Conservation (phyloP, 2,113 vertebrate genomes). For the Tyrannus savana region DNA sequence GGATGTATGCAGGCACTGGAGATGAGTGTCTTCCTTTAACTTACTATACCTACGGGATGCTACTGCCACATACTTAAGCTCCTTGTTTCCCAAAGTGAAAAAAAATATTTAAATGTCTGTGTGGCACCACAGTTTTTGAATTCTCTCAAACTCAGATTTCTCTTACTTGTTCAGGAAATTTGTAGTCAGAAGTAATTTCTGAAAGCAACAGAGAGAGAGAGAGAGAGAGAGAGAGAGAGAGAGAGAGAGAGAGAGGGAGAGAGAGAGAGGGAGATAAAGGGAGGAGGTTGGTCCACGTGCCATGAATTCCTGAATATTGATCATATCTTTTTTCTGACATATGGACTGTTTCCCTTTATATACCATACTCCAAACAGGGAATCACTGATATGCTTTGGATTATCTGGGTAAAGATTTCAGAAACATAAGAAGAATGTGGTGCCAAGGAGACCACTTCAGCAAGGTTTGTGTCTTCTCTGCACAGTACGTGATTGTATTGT, state of each 20-base stretch:
- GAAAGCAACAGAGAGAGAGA: not conserved
- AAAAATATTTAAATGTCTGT: not conserved
- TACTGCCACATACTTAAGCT: not conserved
- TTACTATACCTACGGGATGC: not conserved
- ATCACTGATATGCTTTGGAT: not conserved
- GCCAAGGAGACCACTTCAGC: not conserved
- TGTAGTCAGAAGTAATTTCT: not conserved
- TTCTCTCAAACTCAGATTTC: not conserved
- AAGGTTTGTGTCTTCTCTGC: not conserved
- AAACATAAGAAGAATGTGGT: not conserved
- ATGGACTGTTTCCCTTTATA: not conserved
- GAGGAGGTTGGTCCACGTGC: not conserved
- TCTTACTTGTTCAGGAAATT: not conserved
- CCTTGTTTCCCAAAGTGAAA: not conserved
- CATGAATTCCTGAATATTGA: not conserved
- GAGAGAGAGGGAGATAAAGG: not conserved
- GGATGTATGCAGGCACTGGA: not conserved
- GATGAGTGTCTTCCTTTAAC: not conserved
- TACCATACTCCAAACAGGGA: not conserved
- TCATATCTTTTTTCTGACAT: not conserved
- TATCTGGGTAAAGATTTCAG: not conserved
- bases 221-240: not conserved
- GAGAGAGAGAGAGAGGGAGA: not conserved
- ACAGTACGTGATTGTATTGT: accelerated
- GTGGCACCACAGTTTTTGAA: not conserved